phyloP scores from a whole-genome alignment of 1,140 invertebrate species.

The Popillia japonica region DNA sequence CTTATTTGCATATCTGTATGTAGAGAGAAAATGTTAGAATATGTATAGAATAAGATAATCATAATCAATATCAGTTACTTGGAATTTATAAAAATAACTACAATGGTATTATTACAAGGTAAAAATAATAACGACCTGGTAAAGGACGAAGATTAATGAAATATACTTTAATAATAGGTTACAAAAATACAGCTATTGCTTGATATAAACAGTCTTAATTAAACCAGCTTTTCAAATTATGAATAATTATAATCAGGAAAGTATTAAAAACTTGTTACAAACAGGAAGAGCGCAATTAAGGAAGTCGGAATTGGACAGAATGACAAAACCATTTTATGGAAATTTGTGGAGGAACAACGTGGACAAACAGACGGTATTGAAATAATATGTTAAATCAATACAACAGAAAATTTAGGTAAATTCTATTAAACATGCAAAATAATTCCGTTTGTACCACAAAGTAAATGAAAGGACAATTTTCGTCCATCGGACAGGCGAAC shows the following conservation, averaged over 20 bases:
- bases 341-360: background rate
- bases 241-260: background rate
- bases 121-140: no score
- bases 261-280: background rate
- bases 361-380: constrained; percentile 25
- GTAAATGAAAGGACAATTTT: constrained; percentile 39
- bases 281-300: background rate
- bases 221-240: background rate
- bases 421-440: constrained; percentile 40
- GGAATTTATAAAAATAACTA: no score
- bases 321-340: constrained; percentile 7
- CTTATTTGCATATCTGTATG: no score
- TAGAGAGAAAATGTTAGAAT: no score
- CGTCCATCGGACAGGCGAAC: constrained; percentile 35
- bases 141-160: no score
- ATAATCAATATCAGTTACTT: no score
- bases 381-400: constrained; percentile 31
- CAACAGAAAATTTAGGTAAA: constrained; percentile 38
- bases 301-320: constrained; percentile 1
- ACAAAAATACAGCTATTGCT: background rate
- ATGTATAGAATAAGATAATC: no score
- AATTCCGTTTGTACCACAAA: constrained; percentile 37
- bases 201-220: background rate
- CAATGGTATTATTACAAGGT: no score
- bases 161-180: no score